Conservation (phyloP, 2,797 vertebrate genomes). For the Hoplostethus mediterraneus region DNA sequence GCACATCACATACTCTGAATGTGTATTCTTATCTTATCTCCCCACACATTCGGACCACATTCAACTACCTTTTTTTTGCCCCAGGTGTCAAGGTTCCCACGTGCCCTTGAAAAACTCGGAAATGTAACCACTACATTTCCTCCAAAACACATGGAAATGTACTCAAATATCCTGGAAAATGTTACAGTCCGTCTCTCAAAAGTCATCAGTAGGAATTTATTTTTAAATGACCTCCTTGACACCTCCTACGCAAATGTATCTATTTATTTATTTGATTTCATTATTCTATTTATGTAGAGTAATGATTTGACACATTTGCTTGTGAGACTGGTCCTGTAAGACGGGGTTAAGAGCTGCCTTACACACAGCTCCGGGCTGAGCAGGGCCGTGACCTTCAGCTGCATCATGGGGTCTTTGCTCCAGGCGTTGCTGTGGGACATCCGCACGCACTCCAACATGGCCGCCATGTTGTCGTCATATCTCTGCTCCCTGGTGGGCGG, state of each 20-base stretch:
- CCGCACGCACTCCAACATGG: constrained; percentile 89
- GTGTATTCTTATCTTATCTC: constrained; percentile 55
- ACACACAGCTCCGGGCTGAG: constrained; percentile 91
- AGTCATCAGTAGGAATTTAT: too few relatives aligned
- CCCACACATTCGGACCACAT: constrained; percentile 3
- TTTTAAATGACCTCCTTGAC: too few relatives aligned
- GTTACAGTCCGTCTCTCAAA: too few relatives aligned
- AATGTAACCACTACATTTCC: not conserved
- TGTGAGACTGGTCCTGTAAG: not conserved
- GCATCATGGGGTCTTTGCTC: constrained; percentile 88
- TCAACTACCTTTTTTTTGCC: not conserved
- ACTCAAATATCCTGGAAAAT: too few relatives aligned
- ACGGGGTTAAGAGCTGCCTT: constrained; percentile 61
- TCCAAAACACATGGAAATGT: too few relatives aligned
- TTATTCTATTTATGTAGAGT: too few relatives aligned
- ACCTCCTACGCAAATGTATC: too few relatives aligned
- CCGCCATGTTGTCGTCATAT: constrained; percentile 86
- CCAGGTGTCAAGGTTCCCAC: not conserved
- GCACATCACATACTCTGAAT: constrained; percentile 26
- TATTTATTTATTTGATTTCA: too few relatives aligned
- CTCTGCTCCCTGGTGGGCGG: constrained; percentile 82
- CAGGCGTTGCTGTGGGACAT: constrained; percentile 85
- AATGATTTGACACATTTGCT: too few relatives aligned
- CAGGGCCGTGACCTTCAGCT: constrained; percentile 91
- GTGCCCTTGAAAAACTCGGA: not conserved